phyloP scores from a whole-genome alignment of 2,797 vertebrate species.

The Lateolabrax maculatus region DNA sequence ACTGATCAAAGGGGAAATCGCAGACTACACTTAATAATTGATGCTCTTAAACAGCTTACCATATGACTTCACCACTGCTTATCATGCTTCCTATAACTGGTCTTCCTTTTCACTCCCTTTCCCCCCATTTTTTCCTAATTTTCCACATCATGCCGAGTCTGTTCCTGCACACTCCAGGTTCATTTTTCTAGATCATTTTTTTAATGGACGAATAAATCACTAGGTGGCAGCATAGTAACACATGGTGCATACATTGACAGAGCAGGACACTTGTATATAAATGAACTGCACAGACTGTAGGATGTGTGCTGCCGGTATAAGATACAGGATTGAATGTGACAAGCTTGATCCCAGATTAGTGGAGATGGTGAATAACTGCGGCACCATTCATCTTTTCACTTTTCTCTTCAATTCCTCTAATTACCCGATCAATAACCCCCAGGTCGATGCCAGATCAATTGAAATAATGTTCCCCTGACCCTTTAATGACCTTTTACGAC shows the following conservation, averaged over 20 bases:
- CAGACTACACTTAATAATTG: slow-evolving; percentile 61
- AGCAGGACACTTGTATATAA: not conserved
- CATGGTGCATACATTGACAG: slow-evolving; percentile 50
- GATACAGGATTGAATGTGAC: slow-evolving; percentile 16
- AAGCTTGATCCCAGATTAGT: slow-evolving; percentile 34
- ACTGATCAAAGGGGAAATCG: slow-evolving; percentile 62
- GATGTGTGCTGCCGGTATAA: slow-evolving; percentile 8
- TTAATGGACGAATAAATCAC: slow-evolving; percentile 60
- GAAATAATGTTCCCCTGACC: slow-evolving; percentile 51
- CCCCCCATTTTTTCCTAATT: not conserved
- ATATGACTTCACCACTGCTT: slow-evolving; percentile 27
- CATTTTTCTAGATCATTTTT: not conserved
- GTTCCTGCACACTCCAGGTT: not conserved
- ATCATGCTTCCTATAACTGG: not conserved
- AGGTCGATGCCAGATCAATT: slow-evolving; percentile 61
- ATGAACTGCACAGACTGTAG: slow-evolving; percentile 26
- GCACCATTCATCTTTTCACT: slow-evolving; percentile 40
- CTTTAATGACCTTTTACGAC: slow-evolving; percentile 55
- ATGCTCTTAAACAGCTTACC: slow-evolving; percentile 51
- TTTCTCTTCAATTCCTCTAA: slow-evolving; percentile 39
- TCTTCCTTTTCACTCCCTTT: not conserved
- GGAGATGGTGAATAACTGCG: slow-evolving; percentile 24
- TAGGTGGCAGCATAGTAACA: slow-evolving; percentile 82
- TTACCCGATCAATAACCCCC: slow-evolving; percentile 56
- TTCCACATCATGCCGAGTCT: not conserved